Percentiles rank a stretch among this genome's conserved stretches.
These are phyloP conservation scores for Lutjanus campechanus DNA, from an alignment of 2,797 vertebrate species.

Conservation along the genomic window DNA sequence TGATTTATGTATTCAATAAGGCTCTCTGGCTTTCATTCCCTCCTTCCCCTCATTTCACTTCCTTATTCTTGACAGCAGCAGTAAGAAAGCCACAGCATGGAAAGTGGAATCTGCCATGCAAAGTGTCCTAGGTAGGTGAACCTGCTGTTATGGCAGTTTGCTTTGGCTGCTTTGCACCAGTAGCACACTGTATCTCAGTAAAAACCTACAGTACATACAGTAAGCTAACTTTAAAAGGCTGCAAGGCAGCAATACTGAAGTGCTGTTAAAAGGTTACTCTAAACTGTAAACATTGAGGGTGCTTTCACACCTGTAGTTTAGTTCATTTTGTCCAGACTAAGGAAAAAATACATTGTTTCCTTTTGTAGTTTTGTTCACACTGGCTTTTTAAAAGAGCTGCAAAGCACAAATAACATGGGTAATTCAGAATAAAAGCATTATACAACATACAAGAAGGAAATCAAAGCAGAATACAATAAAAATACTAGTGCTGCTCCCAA, in stretches of 20 bases:
- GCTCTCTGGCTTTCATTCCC: constrained; percentile 68
- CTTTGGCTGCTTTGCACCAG: constrained; percentile 23
- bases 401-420: no score
- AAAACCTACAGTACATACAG: constrained; percentile 1
- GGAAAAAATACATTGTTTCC: not conserved
- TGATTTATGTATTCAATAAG: constrained; percentile 84
- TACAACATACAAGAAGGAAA: no score
- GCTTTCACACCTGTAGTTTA: not conserved
- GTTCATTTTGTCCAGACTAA: not conserved
- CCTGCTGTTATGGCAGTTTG: constrained; percentile 34
- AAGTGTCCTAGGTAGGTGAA: constrained; percentile 50
- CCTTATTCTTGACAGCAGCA: constrained; percentile 72
- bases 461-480: no score
- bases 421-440: no score
- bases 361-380: not conserved
- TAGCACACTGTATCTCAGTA: not conserved
- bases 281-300: not conserved
- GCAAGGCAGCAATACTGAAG: constrained; percentile 3
- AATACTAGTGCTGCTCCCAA: no score
- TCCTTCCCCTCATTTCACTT: constrained; percentile 68
- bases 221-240: constrained; percentile 20
- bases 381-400: not conserved
- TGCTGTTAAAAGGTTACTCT: constrained; percentile 10
- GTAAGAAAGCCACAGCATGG: constrained; percentile 60
- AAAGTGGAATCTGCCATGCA: constrained; percentile 51